Conservation (phyloP, 2,888 invertebrate species). For the Caenorhabditis sp. region DNA sequence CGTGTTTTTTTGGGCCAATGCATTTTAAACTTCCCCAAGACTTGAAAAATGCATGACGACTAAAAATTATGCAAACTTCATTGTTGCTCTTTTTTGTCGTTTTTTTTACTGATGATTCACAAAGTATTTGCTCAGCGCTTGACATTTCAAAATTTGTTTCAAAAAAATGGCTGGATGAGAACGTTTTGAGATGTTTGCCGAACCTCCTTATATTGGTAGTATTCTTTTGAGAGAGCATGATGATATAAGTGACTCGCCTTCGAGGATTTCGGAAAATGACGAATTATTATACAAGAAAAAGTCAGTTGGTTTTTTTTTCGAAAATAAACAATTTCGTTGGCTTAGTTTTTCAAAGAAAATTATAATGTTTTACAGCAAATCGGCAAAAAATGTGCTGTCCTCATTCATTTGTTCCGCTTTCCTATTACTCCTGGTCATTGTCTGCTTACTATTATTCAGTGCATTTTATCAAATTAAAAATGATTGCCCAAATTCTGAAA, state of each 20-base stretch:
- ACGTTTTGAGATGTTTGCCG: background rate
- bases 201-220: background rate
- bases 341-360: background rate
- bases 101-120: background rate
- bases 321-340: background rate
- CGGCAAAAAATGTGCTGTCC: background rate
- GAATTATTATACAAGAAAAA: background rate
- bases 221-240: background rate
- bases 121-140: background rate
- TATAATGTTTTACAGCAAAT: conserved; percentile 1
- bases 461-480: conserved; percentile 2
- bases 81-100: background rate
- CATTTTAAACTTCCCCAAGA: background rate
- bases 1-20: background rate
- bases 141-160: background rate
- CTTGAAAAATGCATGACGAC: background rate
- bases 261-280: conserved; percentile 5
- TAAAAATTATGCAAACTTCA: background rate
- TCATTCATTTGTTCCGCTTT: conserved; percentile 1
- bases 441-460: background rate
- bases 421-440: background rate
- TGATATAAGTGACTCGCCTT: conserved; percentile 1
- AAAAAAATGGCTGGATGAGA: too few relatives aligned
- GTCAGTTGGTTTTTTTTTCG: conserved; percentile 1
- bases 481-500: background rate